Evolutionary conservation across 92 coral and sea anemone genomes (phyloP), one percentile per base, ranked within the genome.

Genomic region (Porites divaricata): DNA sequence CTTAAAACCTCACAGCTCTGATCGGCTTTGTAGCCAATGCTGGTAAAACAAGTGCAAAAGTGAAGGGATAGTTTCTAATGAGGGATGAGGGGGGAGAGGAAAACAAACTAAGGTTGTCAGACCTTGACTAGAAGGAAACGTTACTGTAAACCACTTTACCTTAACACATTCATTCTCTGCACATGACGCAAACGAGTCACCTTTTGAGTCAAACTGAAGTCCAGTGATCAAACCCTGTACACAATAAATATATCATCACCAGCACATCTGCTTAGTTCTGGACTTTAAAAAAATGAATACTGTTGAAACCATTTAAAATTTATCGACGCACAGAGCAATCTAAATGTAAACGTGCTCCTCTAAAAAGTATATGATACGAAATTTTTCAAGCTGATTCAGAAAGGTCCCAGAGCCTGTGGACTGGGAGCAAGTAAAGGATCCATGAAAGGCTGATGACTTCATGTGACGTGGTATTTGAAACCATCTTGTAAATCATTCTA

Each of bases 161-260:
- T 93, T 93, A 25, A 93, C 91, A 26, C 93, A 91, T 76, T 93
- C 97, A 45, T 85, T 89, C 68, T 91, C 97, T 45, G 97, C 97
- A 72, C 97, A 90, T 10, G 97, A 88, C 11, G 91, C 93, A 23
- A 93, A 87, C 20, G 93, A 86, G 8, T 83, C 67, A 65, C 97
- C 97, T 72, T 90, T 83, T 8, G 87, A 65, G 62, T 93, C 95
- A 81, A 90, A 93, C 85, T 93, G 83, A 15, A 93, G 89, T n/a
- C 92, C 97, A 78, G 80, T 88, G 13, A 93, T 87, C 91, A 91
- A 77, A 28, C 90, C 87, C 97, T 93, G 76, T 22, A 83, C 8
- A 72, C 21, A 71, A 17, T 9, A 57, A 17, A 52, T 51, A 72
- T 9, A 75, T 0, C 14, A 54, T 11, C 59, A 11, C 4, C 16